Evolutionary conservation across 2,113 vertebrate species (phyloP).

Genomic region (Campylorhamphus procurvoides): DNA sequence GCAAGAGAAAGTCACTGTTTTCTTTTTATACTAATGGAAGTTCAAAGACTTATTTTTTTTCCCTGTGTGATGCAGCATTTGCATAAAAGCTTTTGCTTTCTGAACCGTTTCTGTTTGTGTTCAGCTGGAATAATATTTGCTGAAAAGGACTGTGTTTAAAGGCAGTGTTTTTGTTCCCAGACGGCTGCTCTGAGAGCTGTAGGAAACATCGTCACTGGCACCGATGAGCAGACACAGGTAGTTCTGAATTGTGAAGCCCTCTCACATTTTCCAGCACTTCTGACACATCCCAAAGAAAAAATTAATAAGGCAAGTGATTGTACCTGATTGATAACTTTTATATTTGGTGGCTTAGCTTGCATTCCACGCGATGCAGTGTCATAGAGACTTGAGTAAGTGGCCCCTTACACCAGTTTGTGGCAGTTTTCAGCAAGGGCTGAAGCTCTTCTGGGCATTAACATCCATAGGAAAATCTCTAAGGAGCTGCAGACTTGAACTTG

Average conservation of each 20-base stretch:
- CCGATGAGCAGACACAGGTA: constrained; percentile 97
- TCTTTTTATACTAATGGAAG: not conserved
- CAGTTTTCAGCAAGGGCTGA: not conserved
- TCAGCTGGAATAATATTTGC: not conserved
- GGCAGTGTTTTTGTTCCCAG: constrained; percentile 69
- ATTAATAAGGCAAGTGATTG: constrained; percentile 92
- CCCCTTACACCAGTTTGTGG: not conserved
- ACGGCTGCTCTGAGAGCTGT: constrained; percentile 95
- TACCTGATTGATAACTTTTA: rapidly evolving
- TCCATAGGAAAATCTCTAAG: not conserved
- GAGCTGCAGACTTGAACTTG: not conserved
- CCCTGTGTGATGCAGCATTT: not conserved
- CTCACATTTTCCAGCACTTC: constrained; percentile 93
- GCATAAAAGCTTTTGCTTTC: not conserved
- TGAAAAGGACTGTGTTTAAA: not conserved
- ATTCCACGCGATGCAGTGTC: rapidly evolving
- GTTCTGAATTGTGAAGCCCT: constrained; percentile 98
- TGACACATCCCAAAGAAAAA: constrained; percentile 98
- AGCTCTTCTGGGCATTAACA: not conserved
- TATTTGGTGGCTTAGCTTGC: not conserved
- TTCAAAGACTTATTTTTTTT: not conserved
- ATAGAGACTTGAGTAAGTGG: not conserved
- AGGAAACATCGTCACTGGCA: constrained; percentile 98
- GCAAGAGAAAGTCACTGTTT: not conserved
- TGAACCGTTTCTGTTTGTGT: not conserved